A percentile compares a stretch with the other conserved stretches of the same genome.
Evolutionary conservation across 1,140 invertebrate genomes (phyloP).

Genomic region (Brachionus sp.): DNA sequence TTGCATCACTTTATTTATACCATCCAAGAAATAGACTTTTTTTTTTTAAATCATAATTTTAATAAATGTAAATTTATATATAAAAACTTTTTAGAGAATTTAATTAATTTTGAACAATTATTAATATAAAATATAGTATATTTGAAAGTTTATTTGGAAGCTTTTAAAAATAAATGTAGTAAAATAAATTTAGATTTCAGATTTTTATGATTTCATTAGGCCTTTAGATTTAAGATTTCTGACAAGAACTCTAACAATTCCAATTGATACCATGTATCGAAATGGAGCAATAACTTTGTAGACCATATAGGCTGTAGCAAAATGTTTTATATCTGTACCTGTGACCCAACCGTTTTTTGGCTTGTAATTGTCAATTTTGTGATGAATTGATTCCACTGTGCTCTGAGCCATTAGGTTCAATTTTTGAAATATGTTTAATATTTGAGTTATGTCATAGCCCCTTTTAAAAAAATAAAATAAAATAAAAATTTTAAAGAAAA

Average conservation of each 20-base stretch:
- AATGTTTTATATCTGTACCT: slow-evolving; percentile 33
- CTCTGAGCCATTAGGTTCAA: background rate
- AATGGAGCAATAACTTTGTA: slow-evolving; percentile 45
- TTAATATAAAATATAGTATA: background rate
- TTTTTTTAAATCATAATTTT: background rate
- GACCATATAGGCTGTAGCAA: slow-evolving; percentile 42
- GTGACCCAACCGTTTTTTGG: slow-evolving; percentile 28
- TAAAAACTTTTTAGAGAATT: too few relatives aligned
- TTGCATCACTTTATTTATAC: slow-evolving; percentile 17
- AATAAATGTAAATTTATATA: too few relatives aligned
- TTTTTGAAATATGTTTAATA: slow-evolving; percentile 19
- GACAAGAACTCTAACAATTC: slow-evolving; percentile 6
- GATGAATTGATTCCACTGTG: slow-evolving; percentile 17
- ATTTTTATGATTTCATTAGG: background rate
- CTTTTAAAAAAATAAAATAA: background rate
- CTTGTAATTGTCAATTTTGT: slow-evolving; percentile 44
- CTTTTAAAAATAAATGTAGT: background rate
- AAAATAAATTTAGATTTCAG: background rate
- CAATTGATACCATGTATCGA: slow-evolving; percentile 45
- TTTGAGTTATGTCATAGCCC: slow-evolving; percentile 36
- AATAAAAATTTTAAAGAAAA: background rate
- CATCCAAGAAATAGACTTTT: slow-evolving; percentile 10
- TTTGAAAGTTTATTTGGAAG: background rate
- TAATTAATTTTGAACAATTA: too few relatives aligned
- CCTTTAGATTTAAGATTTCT: slow-evolving; percentile 8